phyloP scores from a whole-genome alignment of 2,888 invertebrate genomes.

The Eristalis intricaria region DNA sequence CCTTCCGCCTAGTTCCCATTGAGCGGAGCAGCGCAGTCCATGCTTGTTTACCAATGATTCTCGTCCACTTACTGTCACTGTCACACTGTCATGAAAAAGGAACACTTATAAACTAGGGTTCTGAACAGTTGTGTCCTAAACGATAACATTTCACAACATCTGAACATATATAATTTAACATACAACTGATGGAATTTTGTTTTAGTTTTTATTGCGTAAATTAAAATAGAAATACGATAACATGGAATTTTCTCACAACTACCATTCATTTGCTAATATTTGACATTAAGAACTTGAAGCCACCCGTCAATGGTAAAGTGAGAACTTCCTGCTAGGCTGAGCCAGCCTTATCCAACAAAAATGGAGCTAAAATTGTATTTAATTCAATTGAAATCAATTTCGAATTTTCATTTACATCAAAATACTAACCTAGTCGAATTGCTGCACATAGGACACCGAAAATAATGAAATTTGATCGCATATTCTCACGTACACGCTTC shows the following conservation, averaged over 20 bases:
- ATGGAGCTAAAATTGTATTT: constrained; percentile 44
- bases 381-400: not conserved
- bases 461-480: constrained; percentile 78
- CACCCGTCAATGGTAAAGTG: constrained; percentile 33
- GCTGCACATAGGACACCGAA: constrained; percentile 77
- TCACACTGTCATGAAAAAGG: too few relatives aligned
- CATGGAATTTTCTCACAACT: constrained; percentile 4
- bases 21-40: too few relatives aligned
- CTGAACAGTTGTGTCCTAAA: too few relatives aligned
- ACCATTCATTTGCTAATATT: constrained; percentile 51
- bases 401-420: not conserved
- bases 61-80: too few relatives aligned
- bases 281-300: constrained; percentile 58
- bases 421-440: constrained; percentile 77
- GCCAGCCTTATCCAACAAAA: constrained; percentile 43
- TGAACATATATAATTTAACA: too few relatives aligned
- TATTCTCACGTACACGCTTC: constrained; percentile 78
- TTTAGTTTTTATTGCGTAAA: not conserved
- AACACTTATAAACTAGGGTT: too few relatives aligned
- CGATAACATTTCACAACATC: too few relatives aligned
- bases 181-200: not conserved
- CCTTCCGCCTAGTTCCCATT: too few relatives aligned
- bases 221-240: not conserved
- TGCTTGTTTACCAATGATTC: too few relatives aligned
- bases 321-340: constrained; percentile 58